These are phyloP conservation scores for Zaprionus taronus DNA, from an alignment of 1,140 invertebrate genomes.

Conservation along the genomic window DNA sequence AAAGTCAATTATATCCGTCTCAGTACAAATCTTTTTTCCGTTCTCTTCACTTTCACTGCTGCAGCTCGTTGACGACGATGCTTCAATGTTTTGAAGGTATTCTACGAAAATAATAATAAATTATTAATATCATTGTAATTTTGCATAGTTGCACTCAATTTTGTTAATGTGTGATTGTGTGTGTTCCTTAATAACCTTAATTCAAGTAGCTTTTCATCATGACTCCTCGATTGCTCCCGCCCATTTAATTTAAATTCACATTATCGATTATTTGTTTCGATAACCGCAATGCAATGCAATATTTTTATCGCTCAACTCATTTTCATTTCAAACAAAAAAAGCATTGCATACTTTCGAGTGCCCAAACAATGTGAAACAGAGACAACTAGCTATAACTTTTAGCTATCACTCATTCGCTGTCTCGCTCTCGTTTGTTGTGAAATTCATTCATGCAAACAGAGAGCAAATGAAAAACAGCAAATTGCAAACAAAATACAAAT, in stretches of 20 bases:
- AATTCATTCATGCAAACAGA: conserved; percentile 29
- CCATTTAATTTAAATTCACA: neutral
- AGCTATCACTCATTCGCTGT: neutral
- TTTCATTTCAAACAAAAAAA: conserved; percentile 5
- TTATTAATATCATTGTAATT: conserved; percentile 42
- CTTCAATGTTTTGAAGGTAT: conserved; percentile 80
- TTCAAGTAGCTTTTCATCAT: conserved; percentile 12
- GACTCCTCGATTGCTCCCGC: neutral
- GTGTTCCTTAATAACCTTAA: conserved; percentile 17
- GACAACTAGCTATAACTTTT: conserved; percentile 21
- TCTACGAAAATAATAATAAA: conserved; percentile 56
- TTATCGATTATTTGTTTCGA: neutral
- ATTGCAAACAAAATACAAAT: conserved; percentile 6
- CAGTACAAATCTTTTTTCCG: conserved; percentile 70
- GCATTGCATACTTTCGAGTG: conserved; percentile 38
- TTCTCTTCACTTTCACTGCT: conserved; percentile 62
- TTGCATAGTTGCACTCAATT: neutral
- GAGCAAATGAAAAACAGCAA: conserved; percentile 5
- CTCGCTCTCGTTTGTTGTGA: conserved; percentile 49
- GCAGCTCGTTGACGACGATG: conserved; percentile 69
- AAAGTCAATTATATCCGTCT: conserved; percentile 79
- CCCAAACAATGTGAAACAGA: conserved; percentile 8
- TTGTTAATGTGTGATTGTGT: conserved; percentile 11
- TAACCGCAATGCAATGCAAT: conserved; percentile 13
- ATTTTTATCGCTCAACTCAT: neutral